Evolutionary conservation across 2,797 vertebrate genomes (phyloP), one percentile per base, ranked within the genome.

Genomic region (Acanthis flammea): DNA sequence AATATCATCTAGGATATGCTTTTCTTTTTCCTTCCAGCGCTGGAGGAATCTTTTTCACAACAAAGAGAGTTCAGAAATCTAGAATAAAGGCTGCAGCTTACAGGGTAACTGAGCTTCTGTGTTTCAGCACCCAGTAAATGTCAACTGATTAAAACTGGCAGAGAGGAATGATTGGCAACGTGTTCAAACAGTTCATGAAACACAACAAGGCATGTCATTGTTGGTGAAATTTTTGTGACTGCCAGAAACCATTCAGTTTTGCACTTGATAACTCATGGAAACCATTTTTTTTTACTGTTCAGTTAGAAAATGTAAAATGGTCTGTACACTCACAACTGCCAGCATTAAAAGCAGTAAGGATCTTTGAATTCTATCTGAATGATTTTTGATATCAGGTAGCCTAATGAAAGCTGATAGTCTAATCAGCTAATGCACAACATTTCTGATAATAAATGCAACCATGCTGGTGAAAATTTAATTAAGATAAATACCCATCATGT

Each of bases 1-100:
- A 41, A 53, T 33, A 24, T 18, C 33, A 45, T 42, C 37, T 19
- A 63, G 6, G 14, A 1, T 2, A 22, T 13, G 4, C 0, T 55
- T 68, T 73, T 67, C 2, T 39, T 61, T 60, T 33, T 33, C 9
- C 5, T 14, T 67, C 27, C 28, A 60, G 8, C 16, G 37, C 7
- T 31, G 6, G 35, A 83, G 12, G 7, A 25, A 91, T 45, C 6
- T 27, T 15, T 19, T 92, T 58, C n/a, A 8, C 10, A 45, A 63
- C 50, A 70, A 78, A 37, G 5, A 5, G 39, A 61, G 9, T 25
- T 66, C 14, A 70, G 50, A 74, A 31, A 39, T 51, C 22, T 61
- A 25, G 48, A 65, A 50, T 35, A 44, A 61, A 53, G 31, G 41
- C 31, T 25, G 39, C 31, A 35, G 4, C 1, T 91, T 86, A 35